Evolutionary conservation across 2,888 invertebrate species (phyloP).

Genomic region (Strigamia maritima): DNA sequence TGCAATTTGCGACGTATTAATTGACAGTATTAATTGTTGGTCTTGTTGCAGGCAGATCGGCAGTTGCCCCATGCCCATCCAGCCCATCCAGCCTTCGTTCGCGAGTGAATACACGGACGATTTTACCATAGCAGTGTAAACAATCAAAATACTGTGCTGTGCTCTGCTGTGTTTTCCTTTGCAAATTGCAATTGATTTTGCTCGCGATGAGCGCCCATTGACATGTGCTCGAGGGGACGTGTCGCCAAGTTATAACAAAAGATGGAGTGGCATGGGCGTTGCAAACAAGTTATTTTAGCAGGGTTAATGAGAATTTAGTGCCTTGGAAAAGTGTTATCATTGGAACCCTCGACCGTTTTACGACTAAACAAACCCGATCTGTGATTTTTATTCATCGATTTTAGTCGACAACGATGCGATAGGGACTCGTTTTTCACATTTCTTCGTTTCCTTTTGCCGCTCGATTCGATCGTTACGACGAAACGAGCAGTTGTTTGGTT

Average conservation of each 20-base stretch:
- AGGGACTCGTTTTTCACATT: slow-evolving; percentile 4
- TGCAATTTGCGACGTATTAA: too few species aligned
- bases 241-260: not conserved
- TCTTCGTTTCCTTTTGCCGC: not conserved
- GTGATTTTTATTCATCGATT: slow-evolving; percentile 20
- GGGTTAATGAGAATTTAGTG: slow-evolving; percentile 31
- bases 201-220: not conserved
- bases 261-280: not conserved
- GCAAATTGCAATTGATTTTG: not conserved
- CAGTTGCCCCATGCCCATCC: not conserved
- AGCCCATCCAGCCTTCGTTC: slow-evolving; percentile 25
- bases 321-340: slow-evolving; percentile 11
- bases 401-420: not conserved
- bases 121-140: slow-evolving; percentile 20
- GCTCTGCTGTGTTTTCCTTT: not conserved
- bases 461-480: too few species aligned
- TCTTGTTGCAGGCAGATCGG: slow-evolving; percentile 8
- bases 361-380: slow-evolving; percentile 26
- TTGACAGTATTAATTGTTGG: not conserved
- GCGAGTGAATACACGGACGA: slow-evolving; percentile 23
- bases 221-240: not conserved
- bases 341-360: not conserved
- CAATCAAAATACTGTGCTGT: not conserved
- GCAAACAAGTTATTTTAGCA: slow-evolving; percentile 7
- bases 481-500: not conserved